These are phyloP conservation scores for Aphis gossypii DNA, from an alignment of 1,140 invertebrate species.

Conservation along the genomic window DNA sequence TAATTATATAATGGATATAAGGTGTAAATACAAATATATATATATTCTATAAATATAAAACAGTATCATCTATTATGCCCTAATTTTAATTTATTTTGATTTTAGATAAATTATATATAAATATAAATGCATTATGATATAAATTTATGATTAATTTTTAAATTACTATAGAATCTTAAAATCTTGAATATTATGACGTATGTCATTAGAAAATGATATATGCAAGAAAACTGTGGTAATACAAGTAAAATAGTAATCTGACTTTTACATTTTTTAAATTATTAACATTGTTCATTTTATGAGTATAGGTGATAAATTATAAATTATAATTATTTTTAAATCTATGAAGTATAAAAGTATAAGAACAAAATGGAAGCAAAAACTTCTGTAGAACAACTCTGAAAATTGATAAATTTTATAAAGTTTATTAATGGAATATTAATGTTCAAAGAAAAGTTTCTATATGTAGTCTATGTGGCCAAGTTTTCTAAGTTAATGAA, in stretches of 20 bases:
- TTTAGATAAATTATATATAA: background rate
- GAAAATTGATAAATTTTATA: constrained; percentile 20
- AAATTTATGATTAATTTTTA: background rate
- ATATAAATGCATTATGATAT: background rate
- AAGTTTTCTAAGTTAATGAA: background rate
- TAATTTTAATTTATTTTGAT: background rate
- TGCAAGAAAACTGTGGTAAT: background rate
- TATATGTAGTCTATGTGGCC: background rate
- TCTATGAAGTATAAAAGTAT: background rate
- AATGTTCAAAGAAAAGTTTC: constrained; percentile 17
- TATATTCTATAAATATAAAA: background rate
- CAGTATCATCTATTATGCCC: background rate
- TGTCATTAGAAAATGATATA: background rate
- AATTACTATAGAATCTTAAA: background rate
- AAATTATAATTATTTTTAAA: background rate
- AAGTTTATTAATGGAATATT: constrained; percentile 19
- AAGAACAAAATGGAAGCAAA: background rate
- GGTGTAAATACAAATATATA: background rate
- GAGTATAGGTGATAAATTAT: constrained; percentile 7
- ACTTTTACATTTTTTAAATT: background rate
- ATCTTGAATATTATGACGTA: background rate
- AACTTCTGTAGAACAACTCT: background rate
- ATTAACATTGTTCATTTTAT: constrained; percentile 18
- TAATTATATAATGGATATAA: too few species aligned
- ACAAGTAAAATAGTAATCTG: background rate